Evolutionary conservation across 2,113 vertebrate species (phyloP).

Genomic region (Nothoprocta pentlandii): DNA sequence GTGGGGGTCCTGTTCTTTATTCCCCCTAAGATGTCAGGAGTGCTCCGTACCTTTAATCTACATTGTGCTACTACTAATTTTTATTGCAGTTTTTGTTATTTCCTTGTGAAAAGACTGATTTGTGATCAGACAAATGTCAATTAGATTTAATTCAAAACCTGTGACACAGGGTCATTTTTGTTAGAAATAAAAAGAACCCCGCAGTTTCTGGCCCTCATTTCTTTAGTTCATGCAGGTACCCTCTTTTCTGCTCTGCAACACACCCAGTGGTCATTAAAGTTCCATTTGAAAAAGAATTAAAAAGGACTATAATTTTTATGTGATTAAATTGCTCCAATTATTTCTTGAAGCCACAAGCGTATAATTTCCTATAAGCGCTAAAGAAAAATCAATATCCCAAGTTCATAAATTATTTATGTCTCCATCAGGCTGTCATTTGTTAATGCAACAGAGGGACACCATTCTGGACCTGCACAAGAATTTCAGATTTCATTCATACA

Average conservation of each 20-base stretch:
- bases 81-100: neutral
- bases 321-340: slow-evolving; percentile 64
- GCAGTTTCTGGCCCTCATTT: neutral
- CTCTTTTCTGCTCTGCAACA: neutral
- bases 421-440: slow-evolving; percentile 38
- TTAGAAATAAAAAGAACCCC: neutral
- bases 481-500: slow-evolving; percentile 1
- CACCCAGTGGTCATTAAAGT: slow-evolving; percentile 42
- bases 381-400: slow-evolving; percentile 65
- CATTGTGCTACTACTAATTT: neutral
- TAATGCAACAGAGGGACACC: slow-evolving; percentile 3
- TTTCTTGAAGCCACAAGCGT: slow-evolving; percentile 39
- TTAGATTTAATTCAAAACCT: slow-evolving; percentile 13
- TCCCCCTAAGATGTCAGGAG: neutral
- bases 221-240: neutral
- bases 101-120: slow-evolving; percentile 9
- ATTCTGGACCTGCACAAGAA: neutral
- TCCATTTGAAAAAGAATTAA: slow-evolving; percentile 66
- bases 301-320: slow-evolving; percentile 64
- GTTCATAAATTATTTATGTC: slow-evolving; percentile 65
- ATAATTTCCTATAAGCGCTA: slow-evolving; percentile 69
- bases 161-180: neutral
- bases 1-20: neutral
- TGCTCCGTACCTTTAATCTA: neutral
- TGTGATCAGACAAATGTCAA: slow-evolving; percentile 20